Evolutionary conservation across 2,113 vertebrate genomes (phyloP).

Genomic region (Ammodytes dubius): DNA sequence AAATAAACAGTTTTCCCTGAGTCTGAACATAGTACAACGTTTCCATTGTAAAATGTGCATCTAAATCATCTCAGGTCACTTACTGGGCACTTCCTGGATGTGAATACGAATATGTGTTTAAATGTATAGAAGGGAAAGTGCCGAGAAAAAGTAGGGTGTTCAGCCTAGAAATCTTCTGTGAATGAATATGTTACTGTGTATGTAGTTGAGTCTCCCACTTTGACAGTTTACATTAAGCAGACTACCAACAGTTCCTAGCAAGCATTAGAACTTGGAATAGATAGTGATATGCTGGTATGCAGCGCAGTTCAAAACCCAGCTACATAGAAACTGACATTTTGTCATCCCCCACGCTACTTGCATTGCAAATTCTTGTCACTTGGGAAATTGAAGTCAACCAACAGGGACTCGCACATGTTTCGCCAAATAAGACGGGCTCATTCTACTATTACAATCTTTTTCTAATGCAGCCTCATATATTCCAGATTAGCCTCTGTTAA

Average conservation of each 20-base stretch:
- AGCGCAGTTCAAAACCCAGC: background rate
- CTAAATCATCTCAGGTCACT: background rate
- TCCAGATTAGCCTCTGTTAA: slow-evolving; percentile 8
- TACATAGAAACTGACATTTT: slow-evolving; percentile 22
- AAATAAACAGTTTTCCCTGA: background rate
- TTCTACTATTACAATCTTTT: background rate
- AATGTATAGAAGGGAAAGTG: background rate
- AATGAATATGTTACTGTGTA: slow-evolving; percentile 14
- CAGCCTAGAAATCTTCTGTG: slow-evolving; percentile 13
- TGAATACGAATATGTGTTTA: background rate
- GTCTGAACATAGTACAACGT: background rate
- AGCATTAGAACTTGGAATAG: slow-evolving; percentile 3
- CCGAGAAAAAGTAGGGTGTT: background rate
- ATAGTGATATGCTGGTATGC: slow-evolving; percentile 12
- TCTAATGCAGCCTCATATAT: slow-evolving; percentile 12
- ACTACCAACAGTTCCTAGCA: background rate
- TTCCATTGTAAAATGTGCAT: background rate
- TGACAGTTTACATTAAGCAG: slow-evolving; percentile 34
- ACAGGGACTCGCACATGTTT: background rate
- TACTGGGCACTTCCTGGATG: background rate
- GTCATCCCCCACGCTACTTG: background rate
- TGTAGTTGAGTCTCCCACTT: background rate
- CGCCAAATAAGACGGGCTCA: background rate
- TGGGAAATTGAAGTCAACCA: background rate
- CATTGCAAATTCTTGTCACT: background rate